Evolutionary conservation across 1,140 invertebrate species (phyloP).

Genomic region (Euglossa dilemma): DNA sequence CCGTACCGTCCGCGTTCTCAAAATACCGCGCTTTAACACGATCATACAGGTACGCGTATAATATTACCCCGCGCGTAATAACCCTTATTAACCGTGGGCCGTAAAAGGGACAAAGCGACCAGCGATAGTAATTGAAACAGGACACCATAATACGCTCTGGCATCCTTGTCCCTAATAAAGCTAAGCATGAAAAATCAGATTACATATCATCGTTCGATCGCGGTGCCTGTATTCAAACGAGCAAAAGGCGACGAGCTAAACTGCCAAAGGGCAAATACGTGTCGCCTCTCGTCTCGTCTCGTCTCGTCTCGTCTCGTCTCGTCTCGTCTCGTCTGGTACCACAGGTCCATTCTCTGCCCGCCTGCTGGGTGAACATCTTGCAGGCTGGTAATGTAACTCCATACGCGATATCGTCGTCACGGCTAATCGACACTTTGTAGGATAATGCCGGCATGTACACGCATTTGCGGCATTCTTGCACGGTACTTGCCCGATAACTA

Average conservation of each 20-base stretch:
- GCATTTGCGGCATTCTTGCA: slow-evolving; percentile 24
- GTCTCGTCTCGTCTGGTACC: slow-evolving; percentile 15
- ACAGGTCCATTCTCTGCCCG: slow-evolving; percentile 40
- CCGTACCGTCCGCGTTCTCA: neutral
- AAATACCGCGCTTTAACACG: neutral
- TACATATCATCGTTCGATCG: slow-evolving; percentile 41
- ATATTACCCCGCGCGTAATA: slow-evolving; percentile 37
- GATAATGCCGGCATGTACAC: slow-evolving; percentile 57
- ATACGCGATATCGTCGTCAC: slow-evolving; percentile 55
- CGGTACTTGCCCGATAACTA: slow-evolving; percentile 47
- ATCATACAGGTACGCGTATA: neutral
- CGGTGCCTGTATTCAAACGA: slow-evolving; percentile 3
- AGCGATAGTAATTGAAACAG: slow-evolving; percentile 57
- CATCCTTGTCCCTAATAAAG: slow-evolving; percentile 25
- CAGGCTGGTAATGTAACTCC: slow-evolving; percentile 43
- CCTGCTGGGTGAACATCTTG: slow-evolving; percentile 50
- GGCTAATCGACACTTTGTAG: slow-evolving; percentile 68
- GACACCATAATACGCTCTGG: slow-evolving; percentile 46
- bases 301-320: slow-evolving; percentile 4
- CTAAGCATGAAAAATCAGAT: slow-evolving; percentile 41
- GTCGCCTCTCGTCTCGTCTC: slow-evolving; percentile 34
- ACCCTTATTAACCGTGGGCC: slow-evolving; percentile 35
- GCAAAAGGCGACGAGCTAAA: slow-evolving; percentile 6
- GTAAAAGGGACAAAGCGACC: slow-evolving; percentile 35
- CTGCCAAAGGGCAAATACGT: slow-evolving; percentile 30